These are phyloP conservation scores for Prunella strophiata DNA, from an alignment of 2,797 vertebrate genomes.

Conservation along the genomic window DNA sequence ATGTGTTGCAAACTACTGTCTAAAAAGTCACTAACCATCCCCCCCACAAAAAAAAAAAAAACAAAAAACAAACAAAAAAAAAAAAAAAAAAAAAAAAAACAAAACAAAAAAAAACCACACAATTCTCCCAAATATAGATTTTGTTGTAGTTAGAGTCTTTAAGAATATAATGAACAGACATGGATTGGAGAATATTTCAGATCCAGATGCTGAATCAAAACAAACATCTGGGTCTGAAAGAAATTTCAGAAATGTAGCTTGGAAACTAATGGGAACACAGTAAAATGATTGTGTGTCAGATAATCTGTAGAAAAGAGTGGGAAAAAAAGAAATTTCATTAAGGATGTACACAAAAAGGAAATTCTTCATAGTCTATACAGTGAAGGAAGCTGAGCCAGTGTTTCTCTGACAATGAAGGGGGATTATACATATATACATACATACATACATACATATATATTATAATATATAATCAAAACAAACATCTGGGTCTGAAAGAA, in stretches of 20 bases:
- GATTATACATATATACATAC: too few species aligned
- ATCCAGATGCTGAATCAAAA: neutral
- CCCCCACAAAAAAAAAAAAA: too few species aligned
- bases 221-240: neutral
- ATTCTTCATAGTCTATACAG: neutral
- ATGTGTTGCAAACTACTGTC: neutral
- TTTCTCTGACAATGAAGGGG: too few species aligned
- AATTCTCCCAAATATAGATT: neutral
- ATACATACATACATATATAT: too few species aligned
- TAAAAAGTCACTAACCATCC: neutral
- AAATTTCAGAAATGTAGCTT: neutral
- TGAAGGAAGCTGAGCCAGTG: too few species aligned
- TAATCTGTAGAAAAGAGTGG: neutral
- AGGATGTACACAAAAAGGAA: neutral
- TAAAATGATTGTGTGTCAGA: neutral
- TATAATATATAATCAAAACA: neutral
- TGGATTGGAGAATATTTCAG: neutral
- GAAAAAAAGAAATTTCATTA: neutral
- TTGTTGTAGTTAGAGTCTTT: neutral
- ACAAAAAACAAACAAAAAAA: too few species aligned
- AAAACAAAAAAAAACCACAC: accelerated
- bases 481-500: neutral
- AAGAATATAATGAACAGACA: neutral
- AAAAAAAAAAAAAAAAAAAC: too few species aligned
- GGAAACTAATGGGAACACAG: neutral